Percentiles rank a stretch among this genome's conserved stretches.
These are phyloP conservation scores for Rachycentron canadum DNA, from an alignment of 2,797 vertebrate species.

Conservation along the genomic window DNA sequence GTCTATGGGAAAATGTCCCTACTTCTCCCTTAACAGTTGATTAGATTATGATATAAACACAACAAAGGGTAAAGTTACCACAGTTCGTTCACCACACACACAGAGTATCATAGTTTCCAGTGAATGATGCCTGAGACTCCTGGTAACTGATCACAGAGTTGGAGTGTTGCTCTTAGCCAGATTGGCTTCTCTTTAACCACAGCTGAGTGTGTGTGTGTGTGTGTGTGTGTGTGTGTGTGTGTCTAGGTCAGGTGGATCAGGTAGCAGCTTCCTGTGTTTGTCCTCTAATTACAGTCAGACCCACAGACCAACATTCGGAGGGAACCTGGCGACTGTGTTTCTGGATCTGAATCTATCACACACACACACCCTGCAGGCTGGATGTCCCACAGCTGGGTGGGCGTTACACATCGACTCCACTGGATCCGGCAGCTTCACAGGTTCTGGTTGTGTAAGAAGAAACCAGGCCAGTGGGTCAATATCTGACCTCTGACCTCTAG, in stretches of 20 bases:
- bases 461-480: constrained; percentile 55
- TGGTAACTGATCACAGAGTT: constrained; percentile 48
- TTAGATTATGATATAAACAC: no score
- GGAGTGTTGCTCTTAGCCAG: constrained; percentile 52
- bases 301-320: background rate
- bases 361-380: constrained; percentile 27
- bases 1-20: no score
- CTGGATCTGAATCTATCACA: background rate
- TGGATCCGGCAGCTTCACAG: constrained; percentile 21
- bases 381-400: constrained; percentile 11
- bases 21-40: no score
- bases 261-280: constrained; percentile 24
- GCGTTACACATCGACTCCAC: background rate
- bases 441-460: constrained; percentile 43
- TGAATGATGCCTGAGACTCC: constrained; percentile 64
- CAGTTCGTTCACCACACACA: background rate
- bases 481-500: constrained; percentile 26
- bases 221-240: constrained; percentile 6
- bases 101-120: constrained; percentile 52
- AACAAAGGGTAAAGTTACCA: background rate
- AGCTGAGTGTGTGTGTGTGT: constrained; percentile 27
- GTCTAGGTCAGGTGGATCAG: constrained; percentile 30
- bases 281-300: constrained; percentile 20
- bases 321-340: no score
- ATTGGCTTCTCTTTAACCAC: constrained; percentile 55